Conservation (phyloP, 2,113 vertebrate species). For the Arenaria interpres region DNA sequence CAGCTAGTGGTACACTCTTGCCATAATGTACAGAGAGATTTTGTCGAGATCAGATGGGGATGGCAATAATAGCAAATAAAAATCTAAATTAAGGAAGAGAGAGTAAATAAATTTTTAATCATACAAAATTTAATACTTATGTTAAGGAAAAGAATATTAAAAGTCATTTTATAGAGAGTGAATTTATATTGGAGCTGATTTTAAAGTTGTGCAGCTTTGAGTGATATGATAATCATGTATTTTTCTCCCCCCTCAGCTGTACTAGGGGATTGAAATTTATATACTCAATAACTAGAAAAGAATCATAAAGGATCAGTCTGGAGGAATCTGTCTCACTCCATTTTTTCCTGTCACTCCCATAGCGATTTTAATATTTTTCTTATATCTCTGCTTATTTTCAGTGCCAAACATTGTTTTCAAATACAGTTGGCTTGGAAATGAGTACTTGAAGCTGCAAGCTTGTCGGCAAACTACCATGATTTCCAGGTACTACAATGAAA, state of each 20-base stretch:
- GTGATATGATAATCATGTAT: constrained; percentile 79
- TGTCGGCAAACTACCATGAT: constrained; percentile 43
- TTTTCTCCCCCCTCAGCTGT: constrained; percentile 65
- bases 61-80: constrained; percentile 69
- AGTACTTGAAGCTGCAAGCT: constrained; percentile 44
- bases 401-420: constrained; percentile 82
- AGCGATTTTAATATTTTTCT: constrained; percentile 85
- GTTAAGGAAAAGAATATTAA: constrained; percentile 81
- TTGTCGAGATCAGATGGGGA: constrained; percentile 52
- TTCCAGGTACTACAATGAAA: constrained; percentile 63
- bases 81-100: constrained; percentile 72
- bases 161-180: constrained; percentile 79
- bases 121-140: constrained; percentile 77
- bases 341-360: constrained; percentile 84
- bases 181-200: constrained; percentile 74
- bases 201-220: constrained; percentile 74
- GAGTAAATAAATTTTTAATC: constrained; percentile 80
- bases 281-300: constrained; percentile 78
- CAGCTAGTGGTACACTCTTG: background rate
- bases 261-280: constrained; percentile 81
- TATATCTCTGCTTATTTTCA: constrained; percentile 78
- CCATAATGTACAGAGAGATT: constrained; percentile 12
- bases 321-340: constrained; percentile 80
- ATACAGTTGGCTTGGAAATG: constrained; percentile 72
- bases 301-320: constrained; percentile 82